phyloP scores from a whole-genome alignment of 2,888 invertebrate genomes.

The Epsilonema sp. region DNA sequence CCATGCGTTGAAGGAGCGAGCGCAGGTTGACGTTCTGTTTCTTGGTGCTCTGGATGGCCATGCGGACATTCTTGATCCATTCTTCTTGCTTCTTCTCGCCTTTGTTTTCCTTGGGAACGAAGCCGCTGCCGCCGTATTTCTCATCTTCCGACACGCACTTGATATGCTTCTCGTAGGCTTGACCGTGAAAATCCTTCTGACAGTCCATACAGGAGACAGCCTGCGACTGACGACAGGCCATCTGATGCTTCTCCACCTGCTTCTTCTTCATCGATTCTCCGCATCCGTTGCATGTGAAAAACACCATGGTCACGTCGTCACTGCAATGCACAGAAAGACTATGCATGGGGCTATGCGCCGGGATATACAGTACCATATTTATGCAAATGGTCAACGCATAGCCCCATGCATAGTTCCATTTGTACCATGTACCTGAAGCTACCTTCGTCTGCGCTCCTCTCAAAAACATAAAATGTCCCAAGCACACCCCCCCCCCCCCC shows the following conservation, averaged over 20 bases:
- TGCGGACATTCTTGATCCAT: too few species aligned
- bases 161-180: slow-evolving; percentile 52
- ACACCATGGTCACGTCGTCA: slow-evolving; percentile 75
- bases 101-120: slow-evolving; percentile 32
- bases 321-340: too few species aligned
- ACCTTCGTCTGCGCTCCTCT: too few species aligned
- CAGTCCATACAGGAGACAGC: slow-evolving; percentile 52
- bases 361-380: too few species aligned
- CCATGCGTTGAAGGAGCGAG: slow-evolving; percentile 9
- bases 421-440: too few species aligned
- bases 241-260: slow-evolving; percentile 60
- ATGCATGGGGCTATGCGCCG: too few species aligned
- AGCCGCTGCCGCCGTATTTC: slow-evolving; percentile 49
- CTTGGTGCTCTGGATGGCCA: too few species aligned
- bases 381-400: too few species aligned
- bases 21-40: too few species aligned
- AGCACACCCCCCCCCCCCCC: too few species aligned
- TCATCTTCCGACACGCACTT: slow-evolving; percentile 67
- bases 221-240: slow-evolving; percentile 44
- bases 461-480: too few species aligned
- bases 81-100: slow-evolving; percentile 35
- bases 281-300: slow-evolving; percentile 72
- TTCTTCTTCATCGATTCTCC: slow-evolving; percentile 71
- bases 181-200: not conserved
- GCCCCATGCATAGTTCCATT: too few species aligned